Base-by-base conservation (phyloP, 2,113 vertebrate genomes). In the Budorcas taxicolor region DNA sequence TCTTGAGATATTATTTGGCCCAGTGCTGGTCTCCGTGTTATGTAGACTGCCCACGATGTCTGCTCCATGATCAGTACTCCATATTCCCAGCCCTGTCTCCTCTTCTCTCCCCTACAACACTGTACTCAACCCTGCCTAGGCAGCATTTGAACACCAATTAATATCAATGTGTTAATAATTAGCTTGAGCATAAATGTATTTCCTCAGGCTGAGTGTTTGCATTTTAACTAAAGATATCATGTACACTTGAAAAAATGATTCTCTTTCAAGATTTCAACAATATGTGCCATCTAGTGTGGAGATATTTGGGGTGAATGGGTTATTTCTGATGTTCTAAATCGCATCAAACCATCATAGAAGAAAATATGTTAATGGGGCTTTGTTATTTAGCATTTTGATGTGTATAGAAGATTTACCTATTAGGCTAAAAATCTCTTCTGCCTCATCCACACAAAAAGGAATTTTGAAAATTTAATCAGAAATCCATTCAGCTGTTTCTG, bases 391-490 rank as follows among this genome's bases (percentile, higher is more conserved):
- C 50, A 96, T 57, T 94, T 87, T 94, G 52, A 87, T 92, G 36
- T 58, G 3, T 90, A 64, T 47, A 60, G 27, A 97, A 97, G 55
- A 92, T 97, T 96, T 97, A 94, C 67, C n/a, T 96, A 52, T 31
- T 15, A 96, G 64, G 53, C 29, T 92, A 86, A 97, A 97, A 89
- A 64, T 85, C 12, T 89, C 36, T 89, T 76, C 64, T 95, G 23
- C 64, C 50, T 92, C 74, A 90, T 95, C 40, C 53, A 96, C 71
- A 96, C 83, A 57, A 97, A 82, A 57, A 96, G 50, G 11, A 45
- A 96, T 95, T 96, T 94, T 96, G 47, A 93, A 97, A 97, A 96
- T 78, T 97, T 96, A 98, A 97, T 96, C 15, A 95, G 92, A 98
- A 98, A 90, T 95, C 16, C 58, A 95, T 96, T 95, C 96, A 92